Evolutionary conservation across 2,888 invertebrate species (phyloP), one percentile per base, ranked within the genome.

Genomic region (Spisula solida): DNA sequence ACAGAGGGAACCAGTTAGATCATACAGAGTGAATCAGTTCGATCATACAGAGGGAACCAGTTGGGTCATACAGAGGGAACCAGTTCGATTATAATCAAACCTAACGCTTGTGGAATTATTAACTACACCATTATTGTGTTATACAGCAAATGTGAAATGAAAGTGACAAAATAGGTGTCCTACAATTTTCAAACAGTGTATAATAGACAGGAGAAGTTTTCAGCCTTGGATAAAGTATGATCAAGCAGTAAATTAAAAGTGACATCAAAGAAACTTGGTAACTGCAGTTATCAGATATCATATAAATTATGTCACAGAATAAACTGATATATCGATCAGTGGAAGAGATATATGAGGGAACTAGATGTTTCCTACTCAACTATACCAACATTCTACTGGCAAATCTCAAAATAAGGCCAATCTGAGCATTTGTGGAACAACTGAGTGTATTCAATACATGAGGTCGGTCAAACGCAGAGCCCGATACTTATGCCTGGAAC

Each of bases 101-200:
- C 10, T 25, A 25, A 25, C 60, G 25, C 60, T n/a, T 56, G 56
- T 6, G 20, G 56, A n/a, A 56, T 56, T 56, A 56, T n/a, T n/a
- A 18, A 10, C 56, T n/a, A n/a, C n/a, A 56, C 14, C 56, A 18
- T 20, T n/a, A 1, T 6, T 18, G n/a, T 5, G 41, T 41, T 5
- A 41, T 41, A 66, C 12, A 66, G 10, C 6, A 0, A 12, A 66
- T 10, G 60, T 25, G 60, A 25, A 66, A 66, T 66, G 25, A 25
- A 66, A 12, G 60, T 66, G 60, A 25, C 60, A 66, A 66, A 66
- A 66, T 66, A 66, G n/a, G 60, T 12, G n/a, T 66, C 60, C 60
- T 66, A n/a, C 60, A 66, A 25, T 66, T 66, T 66, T 12, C 60
- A 2, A 25, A 66, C n/a, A 12, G 60, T 66, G 25, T n/a, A 25